Evolutionary conservation across 2,888 invertebrate genomes (phyloP), one percentile per base, ranked within the genome.

Genomic region (Formica aserva): DNA sequence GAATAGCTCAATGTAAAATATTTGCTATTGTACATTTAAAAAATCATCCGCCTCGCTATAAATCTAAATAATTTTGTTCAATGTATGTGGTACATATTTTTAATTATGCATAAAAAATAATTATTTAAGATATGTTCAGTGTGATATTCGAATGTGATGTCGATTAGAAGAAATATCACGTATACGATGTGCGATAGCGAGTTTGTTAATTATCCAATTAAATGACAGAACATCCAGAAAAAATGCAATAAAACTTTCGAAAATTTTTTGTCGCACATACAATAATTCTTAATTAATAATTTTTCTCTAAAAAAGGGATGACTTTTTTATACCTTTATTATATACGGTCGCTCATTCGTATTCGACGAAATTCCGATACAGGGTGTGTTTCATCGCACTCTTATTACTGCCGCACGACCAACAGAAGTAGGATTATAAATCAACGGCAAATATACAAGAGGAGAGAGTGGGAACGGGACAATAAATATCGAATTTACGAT

Each of bases 361-460:
- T 78, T 72, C 38, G 81, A 85, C 75, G 75, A 78, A 85, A 85
- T 85, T 83, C 69, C 76, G 77, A 85, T 66, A 76, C 63, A 65
- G n/a, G 3, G 35, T 67, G 65, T 76, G 66, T 72, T 85, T 62
- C 60, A 57, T 52, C 32, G 29, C 55, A 29, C 6, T 22, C 81
- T 71, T 52, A 75, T 63, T 52, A 84, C 66, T 38, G 76, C 11
- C 55, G 52, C n/a, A 18, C 29, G 22, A 22, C 11, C 13, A 67
- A 38, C 65, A 29, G 55, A 41, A 69, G 15, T 29, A 15, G 76
- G 60, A 67, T 65, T 41, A 32, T 52, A 41, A 60, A 83, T 82
- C 62, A 83, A 62, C 52, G 41, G 13, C 3, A 29, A 15, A 22
- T 41, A 22, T 41, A 13, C 18, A 29, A 15, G 52, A 52, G 52